Base-by-base conservation (phyloP, 2,797 vertebrate species). In the Euthynnus affinis region DNA sequence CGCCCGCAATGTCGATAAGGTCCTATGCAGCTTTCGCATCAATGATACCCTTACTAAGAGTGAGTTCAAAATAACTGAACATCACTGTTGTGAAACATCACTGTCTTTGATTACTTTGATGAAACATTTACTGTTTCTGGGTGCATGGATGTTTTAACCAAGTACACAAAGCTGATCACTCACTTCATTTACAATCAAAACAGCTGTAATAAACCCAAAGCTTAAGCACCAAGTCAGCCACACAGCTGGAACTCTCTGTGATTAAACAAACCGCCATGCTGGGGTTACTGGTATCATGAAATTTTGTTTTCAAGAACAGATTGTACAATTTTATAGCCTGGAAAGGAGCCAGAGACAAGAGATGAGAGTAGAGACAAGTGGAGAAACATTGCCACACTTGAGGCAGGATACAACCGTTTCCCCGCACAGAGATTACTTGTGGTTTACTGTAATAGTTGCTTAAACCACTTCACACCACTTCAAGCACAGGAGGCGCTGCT, bases 21-120 rank as follows among this genome's bases (percentile, higher is more conserved):
- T 99, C 48, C 95, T 98, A 78, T 99, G 98, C 95, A 99, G 98
- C 87, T 99, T 99, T 93, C 95, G 96, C 87, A 98, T 99, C 91
- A 99, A 99, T 0, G 98, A 99, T 86, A 98, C 97, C 0, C 74
- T 96, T 17, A 98, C 97, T 0, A 96, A 97, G 86, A 99, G 98
- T 99, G 95, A 98, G 98, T 94, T 14, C 74, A 57, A 56, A 51
- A 27, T 32, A 3, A 22, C 9, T 46, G 40, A 53, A 22, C 34
- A 6, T 62, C 9, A 20, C 20, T 13, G 9, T 1, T 9, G 3
- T 27, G 17, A 49, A 63, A 14, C 13, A 15, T 49, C 7, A 5
- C 34, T 7, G 22, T 22, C 10, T 5, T 20, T 17, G 61, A 37
- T 23, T 5, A 23, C 48, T 4, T n/a, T n/a, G n/a, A n/a, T n/a